Base-by-base conservation (phyloP, 2,888 invertebrate genomes). In the Caradrina clavipalpis region DNA sequence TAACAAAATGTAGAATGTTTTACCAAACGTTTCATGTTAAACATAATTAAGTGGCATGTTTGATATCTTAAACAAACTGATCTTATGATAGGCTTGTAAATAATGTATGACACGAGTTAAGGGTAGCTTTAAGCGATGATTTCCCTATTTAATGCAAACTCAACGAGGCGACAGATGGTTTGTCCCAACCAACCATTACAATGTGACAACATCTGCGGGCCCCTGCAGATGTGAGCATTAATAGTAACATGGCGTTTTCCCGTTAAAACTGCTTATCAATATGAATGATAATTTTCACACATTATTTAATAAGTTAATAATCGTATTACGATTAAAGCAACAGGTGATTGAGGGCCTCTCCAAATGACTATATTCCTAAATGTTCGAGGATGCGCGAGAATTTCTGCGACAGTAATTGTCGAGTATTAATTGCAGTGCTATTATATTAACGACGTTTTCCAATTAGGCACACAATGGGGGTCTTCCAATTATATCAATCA, bases 261-360 rank as follows among this genome's bases (percentile, higher is more conserved):
- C 57, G 39, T 64, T 68, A 22, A 58, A 53, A 57, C 45, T 55
- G 42, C 58, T 63, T 77, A 66, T 70, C 50, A 57, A 59, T 61
- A 60, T 19, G 35, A 66, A 80, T 75, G 31, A 60, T 82, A 69
- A 77, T 73, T 72, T 80, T 78, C 45, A 69, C 70, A 80, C 75
- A 63, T 35, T 47, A 56, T 55, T 35, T 66, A 69, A 69, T 72
- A 72, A 64, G 50, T n/a, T 62, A 35, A 70, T 74, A 66, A 80
- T 70, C 50, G 53, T 45, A 57, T 55, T 77, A 65, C 35, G 45
- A 39, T 56, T 54, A 51, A 53, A 49, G 39, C 53, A 68, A 63
- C 75, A 81, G 81, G 60, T 76, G 72, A 73, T 53, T 26, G 47
- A 47, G 59, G 57, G 35, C 2, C 49, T 58, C 63, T 31, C 15